Evolutionary conservation across 2,888 invertebrate species (phyloP).

Genomic region (Heliconius charithonia): DNA sequence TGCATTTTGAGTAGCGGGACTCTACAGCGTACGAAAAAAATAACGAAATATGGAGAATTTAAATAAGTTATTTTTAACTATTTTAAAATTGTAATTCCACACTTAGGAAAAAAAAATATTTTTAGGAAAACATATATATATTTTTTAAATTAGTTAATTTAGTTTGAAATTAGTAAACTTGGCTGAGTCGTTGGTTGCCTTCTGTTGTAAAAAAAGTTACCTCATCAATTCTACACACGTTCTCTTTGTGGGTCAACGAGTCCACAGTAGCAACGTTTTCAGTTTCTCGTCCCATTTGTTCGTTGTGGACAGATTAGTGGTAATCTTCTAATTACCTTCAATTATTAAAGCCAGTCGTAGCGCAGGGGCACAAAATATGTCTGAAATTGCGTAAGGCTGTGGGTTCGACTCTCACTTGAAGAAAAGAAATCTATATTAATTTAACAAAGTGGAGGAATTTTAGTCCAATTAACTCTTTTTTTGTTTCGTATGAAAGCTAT

Average conservation of each 20-base stretch:
- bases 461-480: too few relatives aligned
- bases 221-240: conserved; percentile 11
- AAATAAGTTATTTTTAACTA: too few relatives aligned
- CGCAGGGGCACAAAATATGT: not conserved
- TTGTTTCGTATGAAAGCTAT: too few relatives aligned
- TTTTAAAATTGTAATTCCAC: too few relatives aligned
- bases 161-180: not conserved
- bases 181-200: not conserved
- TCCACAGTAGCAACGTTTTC: not conserved
- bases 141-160: too few relatives aligned
- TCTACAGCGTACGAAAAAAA: too few relatives aligned
- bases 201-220: not conserved
- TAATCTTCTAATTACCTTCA: not conserved
- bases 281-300: not conserved
- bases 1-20: not conserved
- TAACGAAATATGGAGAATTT: too few relatives aligned
- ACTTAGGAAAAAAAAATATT: too few relatives aligned
- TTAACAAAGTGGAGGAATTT: too few relatives aligned
- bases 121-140: too few relatives aligned
- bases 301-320: not conserved
- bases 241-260: conserved; percentile 14
- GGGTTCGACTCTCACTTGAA: not conserved
- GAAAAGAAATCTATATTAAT: not conserved
- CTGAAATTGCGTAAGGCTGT: not conserved
- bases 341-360: not conserved